phyloP scores from a whole-genome alignment of 2,888 invertebrate genomes.

The Ophion costatus region DNA sequence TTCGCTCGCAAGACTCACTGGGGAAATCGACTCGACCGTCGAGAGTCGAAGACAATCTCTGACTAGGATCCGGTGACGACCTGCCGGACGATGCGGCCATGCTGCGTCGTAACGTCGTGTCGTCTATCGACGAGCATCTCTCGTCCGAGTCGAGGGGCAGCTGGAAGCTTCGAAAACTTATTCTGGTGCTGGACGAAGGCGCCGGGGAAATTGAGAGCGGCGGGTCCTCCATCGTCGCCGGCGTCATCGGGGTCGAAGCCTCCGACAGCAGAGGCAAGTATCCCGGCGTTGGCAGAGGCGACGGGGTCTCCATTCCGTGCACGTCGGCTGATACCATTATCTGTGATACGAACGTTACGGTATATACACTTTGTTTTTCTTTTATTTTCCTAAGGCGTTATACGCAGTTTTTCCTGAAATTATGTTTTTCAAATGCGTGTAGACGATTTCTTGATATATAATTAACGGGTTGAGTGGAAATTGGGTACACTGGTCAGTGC shows the following conservation, averaged over 20 bases:
- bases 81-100: conserved; percentile 74
- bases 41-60: conserved; percentile 77
- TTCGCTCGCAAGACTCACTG: conserved; percentile 74
- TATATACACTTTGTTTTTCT: background rate
- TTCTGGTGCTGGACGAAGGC: conserved; percentile 80
- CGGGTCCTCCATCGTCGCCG: conserved; percentile 78
- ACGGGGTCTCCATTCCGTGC: conserved; percentile 82
- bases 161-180: conserved; percentile 82
- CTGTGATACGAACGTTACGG: conserved; percentile 67
- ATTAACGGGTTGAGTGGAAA: background rate
- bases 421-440: no score
- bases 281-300: conserved; percentile 81
- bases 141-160: conserved; percentile 80
- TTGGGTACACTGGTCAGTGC: background rate
- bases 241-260: conserved; percentile 81
- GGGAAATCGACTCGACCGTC: conserved; percentile 72
- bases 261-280: conserved; percentile 81
- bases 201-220: conserved; percentile 78
- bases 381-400: no score
- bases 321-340: conserved; percentile 84
- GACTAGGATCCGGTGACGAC: conserved; percentile 78
- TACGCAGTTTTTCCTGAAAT: no score
- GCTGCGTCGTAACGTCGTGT: conserved; percentile 67
- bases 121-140: conserved; percentile 69
- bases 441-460: no score